Percentiles rank a stretch among this genome's conserved stretches.
phyloP scores from a whole-genome alignment of 23 tunicate genomes.

The Diplosoma virens region DNA sequence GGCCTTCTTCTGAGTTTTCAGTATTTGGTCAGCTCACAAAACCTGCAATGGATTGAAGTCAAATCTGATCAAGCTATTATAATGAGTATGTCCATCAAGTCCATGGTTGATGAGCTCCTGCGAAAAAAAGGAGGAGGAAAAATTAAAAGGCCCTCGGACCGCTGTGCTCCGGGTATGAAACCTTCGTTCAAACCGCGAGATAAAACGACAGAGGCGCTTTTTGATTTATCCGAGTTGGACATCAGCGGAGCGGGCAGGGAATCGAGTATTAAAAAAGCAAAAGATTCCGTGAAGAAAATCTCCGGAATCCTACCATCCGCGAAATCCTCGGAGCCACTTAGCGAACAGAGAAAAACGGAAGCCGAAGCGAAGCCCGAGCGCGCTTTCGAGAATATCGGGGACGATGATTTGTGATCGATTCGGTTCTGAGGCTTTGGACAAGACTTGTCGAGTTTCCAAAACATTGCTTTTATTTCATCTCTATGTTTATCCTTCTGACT shows the following conservation, averaged over 20 bases:
- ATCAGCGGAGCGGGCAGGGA: not conserved
- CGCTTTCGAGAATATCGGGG: conserved; percentile 59
- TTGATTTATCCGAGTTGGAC: conserved; percentile 14
- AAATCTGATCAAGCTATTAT: conserved; percentile 82
- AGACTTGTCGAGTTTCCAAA: too few species aligned
- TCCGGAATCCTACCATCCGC: conserved; percentile 13
- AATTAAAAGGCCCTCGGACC: conserved; percentile 57
- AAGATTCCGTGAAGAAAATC: conserved; percentile 38
- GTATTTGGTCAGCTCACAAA: conserved; percentile 65
- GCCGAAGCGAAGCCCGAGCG: not conserved
- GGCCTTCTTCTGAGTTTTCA: conserved; percentile 62
- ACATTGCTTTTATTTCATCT: too few species aligned
- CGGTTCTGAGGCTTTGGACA: too few species aligned
- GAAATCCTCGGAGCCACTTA: not conserved
- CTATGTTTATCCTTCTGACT: too few species aligned
- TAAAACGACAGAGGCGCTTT: conserved; percentile 52
- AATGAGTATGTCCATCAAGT: conserved; percentile 92
- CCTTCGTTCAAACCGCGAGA: conserved; percentile 50
- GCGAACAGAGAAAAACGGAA: not conserved
- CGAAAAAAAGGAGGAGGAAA: conserved; percentile 62
- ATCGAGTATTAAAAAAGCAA: conserved; percentile 19
- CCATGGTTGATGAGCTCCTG: conserved; percentile 87
- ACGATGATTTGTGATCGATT: conserved; percentile 53
- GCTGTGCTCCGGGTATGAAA: not conserved
- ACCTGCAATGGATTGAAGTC: conserved; percentile 62